Percentiles rank a stretch among this genome's conserved stretches.
These are phyloP conservation scores for Brachionus plicatilis DNA, from an alignment of 1,140 invertebrate genomes.

Conservation along the genomic window DNA sequence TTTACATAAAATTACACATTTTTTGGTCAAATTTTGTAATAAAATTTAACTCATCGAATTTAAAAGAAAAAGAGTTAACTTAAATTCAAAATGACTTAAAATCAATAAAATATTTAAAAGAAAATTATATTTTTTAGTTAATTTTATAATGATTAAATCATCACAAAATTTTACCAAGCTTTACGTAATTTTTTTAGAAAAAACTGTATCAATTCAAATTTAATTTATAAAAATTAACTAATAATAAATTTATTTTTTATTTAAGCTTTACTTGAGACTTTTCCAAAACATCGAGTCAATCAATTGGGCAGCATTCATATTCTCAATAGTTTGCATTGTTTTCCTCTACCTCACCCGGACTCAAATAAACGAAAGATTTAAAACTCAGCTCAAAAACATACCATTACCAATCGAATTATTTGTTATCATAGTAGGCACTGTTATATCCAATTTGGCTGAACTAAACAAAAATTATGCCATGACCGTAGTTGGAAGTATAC, in stretches of 20 bases:
- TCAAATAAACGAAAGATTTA: constrained; percentile 68
- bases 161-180: no score
- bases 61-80: no score
- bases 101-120: no score
- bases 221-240: no score
- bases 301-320: constrained; percentile 59
- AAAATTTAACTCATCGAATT: no score
- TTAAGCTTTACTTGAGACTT: constrained; percentile 50
- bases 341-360: constrained; percentile 72
- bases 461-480: constrained; percentile 43
- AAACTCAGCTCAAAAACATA: constrained; percentile 63
- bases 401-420: constrained; percentile 81
- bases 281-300: constrained; percentile 49
- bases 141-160: no score
- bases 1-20: no score
- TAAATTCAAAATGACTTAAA: no score
- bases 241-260: not conserved
- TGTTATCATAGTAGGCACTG: constrained; percentile 48
- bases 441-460: constrained; percentile 40
- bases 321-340: constrained; percentile 67
- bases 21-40: no score
- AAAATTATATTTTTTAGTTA: no score
- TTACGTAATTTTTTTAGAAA: no score
- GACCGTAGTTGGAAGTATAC: constrained; percentile 44
- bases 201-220: no score